Conservation (phyloP, 2,797 vertebrate genomes). For the Sebastes cheni region DNA sequence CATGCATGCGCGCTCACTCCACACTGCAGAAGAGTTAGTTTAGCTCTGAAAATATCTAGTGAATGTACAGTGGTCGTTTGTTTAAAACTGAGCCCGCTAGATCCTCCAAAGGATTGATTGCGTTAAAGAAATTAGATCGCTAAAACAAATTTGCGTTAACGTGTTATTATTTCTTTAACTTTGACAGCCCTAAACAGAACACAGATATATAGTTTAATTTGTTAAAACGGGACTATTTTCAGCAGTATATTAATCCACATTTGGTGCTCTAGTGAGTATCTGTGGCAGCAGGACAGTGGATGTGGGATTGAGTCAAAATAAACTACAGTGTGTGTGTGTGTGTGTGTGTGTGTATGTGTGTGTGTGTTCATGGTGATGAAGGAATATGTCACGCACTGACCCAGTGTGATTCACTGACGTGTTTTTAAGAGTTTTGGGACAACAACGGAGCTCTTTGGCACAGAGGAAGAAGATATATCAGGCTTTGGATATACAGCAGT, state of each 20-base stretch:
- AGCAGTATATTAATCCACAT: neutral
- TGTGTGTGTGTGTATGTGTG: neutral
- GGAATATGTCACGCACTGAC: neutral
- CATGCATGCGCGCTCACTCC: fast-evolving
- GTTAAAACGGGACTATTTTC: neutral
- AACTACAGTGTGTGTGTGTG: neutral
- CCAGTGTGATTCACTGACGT: neutral
- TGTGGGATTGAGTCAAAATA: neutral
- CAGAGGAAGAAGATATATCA: neutral
- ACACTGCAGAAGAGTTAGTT: too few relatives aligned
- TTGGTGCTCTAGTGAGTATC: neutral
- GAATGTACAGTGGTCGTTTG: too few relatives aligned
- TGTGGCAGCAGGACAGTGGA: neutral
- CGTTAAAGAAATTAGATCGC: too few relatives aligned
- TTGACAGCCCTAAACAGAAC: too few relatives aligned
- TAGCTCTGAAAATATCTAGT: too few relatives aligned
- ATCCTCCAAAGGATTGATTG: too few relatives aligned
- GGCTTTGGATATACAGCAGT: neutral
- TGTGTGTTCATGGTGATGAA: neutral
- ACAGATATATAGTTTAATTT: neutral
- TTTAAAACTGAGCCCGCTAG: too few relatives aligned
- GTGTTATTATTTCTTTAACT: too few relatives aligned
- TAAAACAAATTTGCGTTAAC: too few relatives aligned
- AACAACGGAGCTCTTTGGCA: neutral
- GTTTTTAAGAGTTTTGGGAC: neutral